Base-by-base conservation (phyloP, 2,888 invertebrate species). In the Drosophila pseudotakahashii region DNA sequence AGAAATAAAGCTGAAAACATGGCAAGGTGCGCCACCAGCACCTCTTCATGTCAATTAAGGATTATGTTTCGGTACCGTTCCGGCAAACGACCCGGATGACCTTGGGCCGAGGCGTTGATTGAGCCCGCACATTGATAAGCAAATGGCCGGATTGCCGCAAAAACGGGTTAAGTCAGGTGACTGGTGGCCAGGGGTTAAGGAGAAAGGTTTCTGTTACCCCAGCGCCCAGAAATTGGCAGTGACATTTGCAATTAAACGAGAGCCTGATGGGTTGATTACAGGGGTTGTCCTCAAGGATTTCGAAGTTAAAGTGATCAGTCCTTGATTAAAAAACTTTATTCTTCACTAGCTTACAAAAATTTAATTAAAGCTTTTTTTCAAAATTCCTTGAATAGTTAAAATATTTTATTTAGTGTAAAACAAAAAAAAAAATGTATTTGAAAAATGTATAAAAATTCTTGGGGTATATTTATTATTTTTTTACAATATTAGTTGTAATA, bases 31-130 rank as follows among this genome's bases (percentile, higher is more conserved):
- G 45, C 26, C 55, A 34, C 26, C 55, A 34, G 37, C 48, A 42
- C 19, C 41, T 36, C 30, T 50, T 23, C 42, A 58, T 16, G 59
- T 53, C 63, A 64, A 74, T 74, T 75, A 75, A 74, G 75, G 75
- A 75, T 70, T 75, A 54, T 70, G 63, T 62, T 70, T 64, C 42
- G 50, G 32, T 73, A 45, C 45, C 45, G 26, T 58, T 54, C 45
- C 14, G 41, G 30, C 34, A 54, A 30, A n/a, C 16, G 26, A 36
- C 23, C 32, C 52, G 5, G n/a, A 4, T 54, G 70, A 63, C 72
- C 72, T 72, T 72, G 63, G 5, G 54, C 52, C 55, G 16, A 44
- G 54, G 55, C 63, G 62, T 63, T 71, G 64, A 45, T 66, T 54
- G 19, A 41, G 16, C 44, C 52, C 26, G 44, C 44, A 36, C 44